phyloP scores from a whole-genome alignment of 2,113 vertebrate species.

The Cavia porcellus region DNA sequence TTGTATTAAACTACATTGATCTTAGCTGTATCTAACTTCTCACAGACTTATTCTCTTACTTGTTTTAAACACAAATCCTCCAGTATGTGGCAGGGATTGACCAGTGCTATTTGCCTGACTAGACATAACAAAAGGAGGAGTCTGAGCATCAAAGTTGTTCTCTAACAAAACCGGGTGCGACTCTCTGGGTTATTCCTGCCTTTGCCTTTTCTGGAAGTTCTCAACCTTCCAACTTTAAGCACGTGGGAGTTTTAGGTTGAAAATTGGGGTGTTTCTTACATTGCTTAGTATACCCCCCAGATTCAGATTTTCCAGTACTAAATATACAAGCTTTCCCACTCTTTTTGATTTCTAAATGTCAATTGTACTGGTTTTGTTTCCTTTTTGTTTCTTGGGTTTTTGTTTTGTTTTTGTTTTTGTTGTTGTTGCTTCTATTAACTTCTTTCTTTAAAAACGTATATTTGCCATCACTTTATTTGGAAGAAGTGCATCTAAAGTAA shows the following conservation, averaged over 20 bases:
- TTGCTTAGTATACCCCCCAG: not conserved
- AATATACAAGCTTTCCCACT: not conserved
- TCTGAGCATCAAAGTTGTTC: not conserved
- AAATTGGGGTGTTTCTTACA: not conserved
- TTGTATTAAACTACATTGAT: not conserved
- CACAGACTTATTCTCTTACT: not conserved
- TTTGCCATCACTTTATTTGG: not conserved
- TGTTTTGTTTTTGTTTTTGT: not conserved
- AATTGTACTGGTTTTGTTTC: not conserved
- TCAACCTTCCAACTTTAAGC: not conserved
- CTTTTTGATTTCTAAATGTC: not conserved
- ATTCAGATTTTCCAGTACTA: not conserved
- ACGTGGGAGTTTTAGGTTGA: not conserved
- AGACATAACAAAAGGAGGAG: not conserved
- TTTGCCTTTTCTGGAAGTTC: not conserved
- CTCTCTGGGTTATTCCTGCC: not conserved
- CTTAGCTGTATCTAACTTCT: not conserved
- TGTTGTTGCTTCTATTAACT: not conserved
- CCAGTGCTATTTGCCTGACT: not conserved
- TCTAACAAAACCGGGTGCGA: not conserved
- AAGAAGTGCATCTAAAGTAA: not conserved
- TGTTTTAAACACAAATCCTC: not conserved
- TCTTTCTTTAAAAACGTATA: not conserved
- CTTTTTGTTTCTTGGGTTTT: not conserved
- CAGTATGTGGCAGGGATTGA: not conserved